Conservation (phyloP, 2,113 vertebrate species). For the Bolborhynchus lineola region DNA sequence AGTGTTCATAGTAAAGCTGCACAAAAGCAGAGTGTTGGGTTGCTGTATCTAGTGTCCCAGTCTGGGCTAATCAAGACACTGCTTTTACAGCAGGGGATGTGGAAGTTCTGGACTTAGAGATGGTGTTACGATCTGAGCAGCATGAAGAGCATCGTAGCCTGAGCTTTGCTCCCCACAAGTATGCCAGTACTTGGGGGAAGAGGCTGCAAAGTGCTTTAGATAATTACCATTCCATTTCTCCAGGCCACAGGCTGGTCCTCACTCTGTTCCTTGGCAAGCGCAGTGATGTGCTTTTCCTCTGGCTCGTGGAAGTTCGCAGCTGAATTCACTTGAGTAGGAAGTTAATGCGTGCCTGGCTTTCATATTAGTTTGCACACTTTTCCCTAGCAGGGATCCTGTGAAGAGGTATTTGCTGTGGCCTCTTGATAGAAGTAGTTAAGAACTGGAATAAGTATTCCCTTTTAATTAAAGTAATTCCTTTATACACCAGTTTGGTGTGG, state of each 20-base stretch:
- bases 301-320: not conserved
- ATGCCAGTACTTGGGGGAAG: not conserved
- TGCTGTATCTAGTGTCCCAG: not conserved
- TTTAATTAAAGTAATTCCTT: not conserved
- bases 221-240: not conserved
- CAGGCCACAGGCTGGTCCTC: not conserved
- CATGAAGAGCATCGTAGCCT: not conserved
- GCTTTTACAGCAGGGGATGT: not conserved
- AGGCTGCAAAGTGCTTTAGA: not conserved
- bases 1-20: not conserved
- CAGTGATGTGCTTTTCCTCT: not conserved
- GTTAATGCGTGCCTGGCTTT: not conserved
- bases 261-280: not conserved
- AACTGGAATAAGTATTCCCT: not conserved
- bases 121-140: not conserved
- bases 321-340: constrained; percentile 2
- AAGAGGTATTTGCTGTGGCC: not conserved
- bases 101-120: not conserved
- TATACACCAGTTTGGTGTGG: not conserved
- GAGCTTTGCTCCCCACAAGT: not conserved
- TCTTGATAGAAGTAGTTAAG: not conserved
- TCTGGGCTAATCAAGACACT: not conserved
- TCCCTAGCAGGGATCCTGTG: not conserved
- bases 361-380: not conserved
- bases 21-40: not conserved